A percentile compares a stretch with the other conserved stretches of the same genome.
Conservation (phyloP, 2,113 vertebrate species). For the Rhinoptilus africanus region DNA sequence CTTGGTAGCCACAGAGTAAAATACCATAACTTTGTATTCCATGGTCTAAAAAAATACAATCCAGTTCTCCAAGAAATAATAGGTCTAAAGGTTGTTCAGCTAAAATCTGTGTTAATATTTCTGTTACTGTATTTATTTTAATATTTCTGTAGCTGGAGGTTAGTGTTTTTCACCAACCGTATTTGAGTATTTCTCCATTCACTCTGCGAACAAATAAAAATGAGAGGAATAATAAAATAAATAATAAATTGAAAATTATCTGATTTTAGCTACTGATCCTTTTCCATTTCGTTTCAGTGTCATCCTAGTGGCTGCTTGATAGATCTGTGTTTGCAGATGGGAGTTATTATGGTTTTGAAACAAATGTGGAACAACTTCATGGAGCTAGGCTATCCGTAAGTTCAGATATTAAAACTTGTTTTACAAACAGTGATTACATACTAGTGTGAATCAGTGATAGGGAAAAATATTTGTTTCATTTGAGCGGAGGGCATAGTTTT, state of each 20-base stretch:
- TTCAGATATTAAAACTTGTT: not conserved
- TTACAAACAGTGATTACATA: not conserved
- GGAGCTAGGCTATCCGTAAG: slow-evolving; percentile 97
- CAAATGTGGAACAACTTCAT: slow-evolving; percentile 99
- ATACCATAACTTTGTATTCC: not conserved
- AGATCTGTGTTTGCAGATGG: slow-evolving; percentile 99
- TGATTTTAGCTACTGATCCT: not conserved
- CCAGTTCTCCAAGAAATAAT: not conserved
- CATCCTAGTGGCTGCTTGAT: slow-evolving; percentile 98
- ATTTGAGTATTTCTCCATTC: not conserved
- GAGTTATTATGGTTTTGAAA: slow-evolving; percentile 98
- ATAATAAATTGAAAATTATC: not conserved
- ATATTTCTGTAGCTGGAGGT: not conserved
- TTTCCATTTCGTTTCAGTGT: slow-evolving; percentile 78
- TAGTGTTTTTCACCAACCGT: not conserved
- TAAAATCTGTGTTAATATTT: not conserved
- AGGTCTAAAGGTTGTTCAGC: not conserved
- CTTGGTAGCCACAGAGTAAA: not conserved
- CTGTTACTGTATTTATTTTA: not conserved
- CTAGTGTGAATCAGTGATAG: not conserved
- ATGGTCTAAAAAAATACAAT: not conserved
- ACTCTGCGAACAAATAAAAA: not conserved
- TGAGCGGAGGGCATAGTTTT: not conserved
- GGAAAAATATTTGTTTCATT: not conserved
- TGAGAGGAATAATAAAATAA: not conserved